Evolutionary conservation across 2,888 invertebrate species (phyloP).

Genomic region (Drosophila prostipennis): DNA sequence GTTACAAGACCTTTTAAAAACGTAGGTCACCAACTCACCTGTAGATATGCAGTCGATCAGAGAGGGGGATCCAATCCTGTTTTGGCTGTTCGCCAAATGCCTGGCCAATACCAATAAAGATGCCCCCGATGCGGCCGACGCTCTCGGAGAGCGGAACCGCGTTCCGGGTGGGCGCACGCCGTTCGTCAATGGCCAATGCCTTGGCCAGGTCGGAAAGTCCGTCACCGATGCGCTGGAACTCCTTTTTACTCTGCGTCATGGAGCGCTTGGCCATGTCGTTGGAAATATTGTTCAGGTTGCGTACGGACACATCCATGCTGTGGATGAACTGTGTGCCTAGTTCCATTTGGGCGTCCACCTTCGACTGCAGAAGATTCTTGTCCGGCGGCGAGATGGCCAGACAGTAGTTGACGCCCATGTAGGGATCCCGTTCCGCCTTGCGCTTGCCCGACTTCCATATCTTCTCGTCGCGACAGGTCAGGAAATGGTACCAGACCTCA

Average conservation of each 20-base stretch:
- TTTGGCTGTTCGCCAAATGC: slow-evolving; percentile 96
- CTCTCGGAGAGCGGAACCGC: slow-evolving; percentile 91
- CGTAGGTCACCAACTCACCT: slow-evolving; percentile 80
- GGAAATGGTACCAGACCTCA: slow-evolving; percentile 98
- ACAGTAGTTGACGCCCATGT: slow-evolving; percentile 95
- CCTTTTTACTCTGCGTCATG: slow-evolving; percentile 88
- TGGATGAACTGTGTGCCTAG: slow-evolving; percentile 92
- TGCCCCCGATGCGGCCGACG: slow-evolving; percentile 93
- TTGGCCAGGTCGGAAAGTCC: slow-evolving; percentile 93
- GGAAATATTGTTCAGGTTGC: slow-evolving; percentile 91
- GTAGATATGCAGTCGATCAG: slow-evolving; percentile 96
- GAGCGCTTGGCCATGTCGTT: slow-evolving; percentile 94
- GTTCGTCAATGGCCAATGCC: slow-evolving; percentile 92
- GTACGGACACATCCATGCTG: slow-evolving; percentile 94
- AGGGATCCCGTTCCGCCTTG: slow-evolving; percentile 96
- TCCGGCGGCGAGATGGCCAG: slow-evolving; percentile 94
- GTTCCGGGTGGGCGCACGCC: slow-evolving; percentile 85
- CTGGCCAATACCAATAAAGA: slow-evolving; percentile 94
- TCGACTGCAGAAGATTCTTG: slow-evolving; percentile 89
- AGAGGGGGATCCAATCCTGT: slow-evolving; percentile 94
- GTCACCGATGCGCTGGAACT: slow-evolving; percentile 95
- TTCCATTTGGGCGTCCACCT: slow-evolving; percentile 93
- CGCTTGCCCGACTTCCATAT: slow-evolving; percentile 98
- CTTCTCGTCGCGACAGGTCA: slow-evolving; percentile 98
- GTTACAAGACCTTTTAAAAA: background rate